Conservation (phyloP, 2,113 vertebrate species). For the Seriola quinqueradiata region DNA sequence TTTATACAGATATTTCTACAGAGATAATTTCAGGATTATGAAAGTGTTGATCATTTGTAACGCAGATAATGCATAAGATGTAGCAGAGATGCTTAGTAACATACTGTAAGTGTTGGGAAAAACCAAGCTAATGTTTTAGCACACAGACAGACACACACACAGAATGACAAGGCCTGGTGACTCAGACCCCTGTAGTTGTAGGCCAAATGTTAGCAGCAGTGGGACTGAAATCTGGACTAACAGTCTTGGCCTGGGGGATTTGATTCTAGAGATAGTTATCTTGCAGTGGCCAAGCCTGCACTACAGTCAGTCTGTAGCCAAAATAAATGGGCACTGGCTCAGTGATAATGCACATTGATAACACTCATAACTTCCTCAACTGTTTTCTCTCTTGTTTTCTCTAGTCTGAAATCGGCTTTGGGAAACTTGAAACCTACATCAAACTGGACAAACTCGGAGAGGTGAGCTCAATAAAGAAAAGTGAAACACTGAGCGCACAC, state of each 20-base stretch:
- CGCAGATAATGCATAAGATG: neutral
- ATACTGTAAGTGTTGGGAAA: constrained; percentile 5
- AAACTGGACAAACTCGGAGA: constrained; percentile 88
- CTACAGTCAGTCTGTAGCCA: neutral
- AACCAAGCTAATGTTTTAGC: neutral
- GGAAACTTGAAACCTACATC: constrained; percentile 87
- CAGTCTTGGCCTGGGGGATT: constrained; percentile 4
- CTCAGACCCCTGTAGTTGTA: constrained; percentile 50
- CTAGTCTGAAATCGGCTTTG: constrained; percentile 88
- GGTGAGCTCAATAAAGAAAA: constrained; percentile 70
- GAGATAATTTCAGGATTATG: neutral
- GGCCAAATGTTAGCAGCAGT: constrained; percentile 33
- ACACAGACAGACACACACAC: neutral
- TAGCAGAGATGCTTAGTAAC: neutral
- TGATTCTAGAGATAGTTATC: constrained; percentile 11
- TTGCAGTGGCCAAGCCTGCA: neutral
- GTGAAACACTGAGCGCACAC: neutral
- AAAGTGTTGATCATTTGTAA: too few species aligned
- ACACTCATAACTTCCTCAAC: neutral
- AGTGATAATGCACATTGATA: neutral
- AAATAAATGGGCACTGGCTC: constrained; percentile 1
- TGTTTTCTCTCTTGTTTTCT: constrained; percentile 42
- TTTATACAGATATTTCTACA: neutral
- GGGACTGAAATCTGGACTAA: constrained; percentile 16
- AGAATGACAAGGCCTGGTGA: constrained; percentile 26